Percentiles rank a stretch among this genome's conserved stretches.
These are phyloP conservation scores for Microtus montanus DNA, from an alignment of 2,113 vertebrate genomes.

Conservation along the genomic window DNA sequence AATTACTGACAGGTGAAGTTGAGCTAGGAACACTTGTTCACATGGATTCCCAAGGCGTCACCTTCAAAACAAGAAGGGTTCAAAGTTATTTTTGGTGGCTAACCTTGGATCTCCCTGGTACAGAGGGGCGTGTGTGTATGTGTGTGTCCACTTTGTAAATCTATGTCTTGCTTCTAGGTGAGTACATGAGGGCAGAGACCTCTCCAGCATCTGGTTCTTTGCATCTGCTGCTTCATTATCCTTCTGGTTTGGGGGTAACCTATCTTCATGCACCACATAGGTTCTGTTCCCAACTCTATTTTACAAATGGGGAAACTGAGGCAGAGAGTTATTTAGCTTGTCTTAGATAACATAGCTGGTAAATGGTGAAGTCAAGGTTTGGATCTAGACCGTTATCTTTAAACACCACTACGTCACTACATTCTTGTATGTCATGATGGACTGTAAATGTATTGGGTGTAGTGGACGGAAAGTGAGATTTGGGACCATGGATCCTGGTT, in stretches of 20 bases:
- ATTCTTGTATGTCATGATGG: neutral
- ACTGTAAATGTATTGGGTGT: neutral
- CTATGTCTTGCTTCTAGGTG: neutral
- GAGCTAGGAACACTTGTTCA: neutral
- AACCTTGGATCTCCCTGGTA: neutral
- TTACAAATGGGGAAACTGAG: conserved; percentile 6
- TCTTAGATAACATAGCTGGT: neutral
- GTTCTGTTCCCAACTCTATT: neutral
- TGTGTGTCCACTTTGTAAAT: neutral
- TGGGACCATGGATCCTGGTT: neutral
- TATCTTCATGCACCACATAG: neutral
- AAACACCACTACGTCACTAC: neutral
- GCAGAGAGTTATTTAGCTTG: neutral
- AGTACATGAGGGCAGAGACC: neutral
- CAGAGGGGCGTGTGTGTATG: neutral
- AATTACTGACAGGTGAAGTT: neutral
- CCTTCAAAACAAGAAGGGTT: neutral
- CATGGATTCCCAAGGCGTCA: neutral
- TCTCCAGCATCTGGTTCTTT: neutral
- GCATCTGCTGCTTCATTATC: too few species aligned
- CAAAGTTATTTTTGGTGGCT: neutral
- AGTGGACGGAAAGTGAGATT: neutral
- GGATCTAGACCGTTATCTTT: neutral
- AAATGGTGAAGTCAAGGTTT: neutral
- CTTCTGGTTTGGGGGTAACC: neutral